Base-by-base conservation (phyloP, 2,888 invertebrate species). In the Tenthredo scrophulariae region DNA sequence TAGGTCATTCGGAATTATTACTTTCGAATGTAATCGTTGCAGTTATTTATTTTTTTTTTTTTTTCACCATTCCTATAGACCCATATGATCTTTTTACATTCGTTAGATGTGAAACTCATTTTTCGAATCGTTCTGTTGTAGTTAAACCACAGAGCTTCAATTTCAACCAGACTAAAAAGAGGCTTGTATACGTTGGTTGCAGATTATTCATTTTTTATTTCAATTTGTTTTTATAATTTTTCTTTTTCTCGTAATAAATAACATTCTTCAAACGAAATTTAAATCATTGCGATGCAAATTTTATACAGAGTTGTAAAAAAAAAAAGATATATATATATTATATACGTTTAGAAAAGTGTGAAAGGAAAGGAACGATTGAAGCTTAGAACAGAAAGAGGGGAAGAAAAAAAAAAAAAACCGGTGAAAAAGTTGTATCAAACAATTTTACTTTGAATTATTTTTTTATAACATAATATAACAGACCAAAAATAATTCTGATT, bases 371-470 rank as follows among this genome's bases (percentile, higher is more conserved):
- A 46, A 46, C 15, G 13, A 46, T 46, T 50, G 50, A 50, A 50
- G 18, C 50, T 50, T 18, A 5, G 50, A 50, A 43, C 9, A 10
- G n/a, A 10, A 65, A 65, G 13, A 65, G 5, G 33, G 0, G 4
- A 29, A 65, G 13, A 65, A 9, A 29, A 65, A 58, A 1, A 9
- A 62, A 58, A n/a, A 58, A 50, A 83, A 40, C 37, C 33, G 6
- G 15, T 83, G 67, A 22, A 83, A 37, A 43, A 65, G 33, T 83
- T 83, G 83, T 70, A 40, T 70, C 70, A 83, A 67, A 84, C 50
- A 74, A 74, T 84, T 84, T 84, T 50, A 84, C 67, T 65, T 26
- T 74, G 67, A 67, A 65, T 65, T 29, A 29, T 29, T 65, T 65
- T 65, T 65, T 65, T 10, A 26, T 13, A 65, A 29, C 26, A 33